These are phyloP conservation scores for Agapornis canus DNA, from an alignment of 2,797 vertebrate genomes.

Conservation along the genomic window DNA sequence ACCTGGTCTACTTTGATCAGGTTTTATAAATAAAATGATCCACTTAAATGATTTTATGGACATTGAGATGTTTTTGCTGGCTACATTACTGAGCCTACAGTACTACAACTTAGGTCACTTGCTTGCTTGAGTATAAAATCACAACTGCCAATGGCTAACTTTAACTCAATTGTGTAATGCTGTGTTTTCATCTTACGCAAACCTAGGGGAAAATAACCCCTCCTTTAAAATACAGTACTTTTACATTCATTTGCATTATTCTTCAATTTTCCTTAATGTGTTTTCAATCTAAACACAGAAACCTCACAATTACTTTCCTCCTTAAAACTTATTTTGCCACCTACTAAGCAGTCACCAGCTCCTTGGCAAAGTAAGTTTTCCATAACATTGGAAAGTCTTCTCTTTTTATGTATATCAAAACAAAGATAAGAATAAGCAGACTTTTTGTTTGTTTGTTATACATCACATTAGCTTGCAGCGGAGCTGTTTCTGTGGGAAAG, in stretches of 20 bases:
- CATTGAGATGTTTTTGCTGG: conserved; percentile 33
- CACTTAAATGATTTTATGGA: neutral
- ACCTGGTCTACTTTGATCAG: neutral
- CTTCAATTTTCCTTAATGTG: neutral
- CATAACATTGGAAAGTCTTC: conserved; percentile 2
- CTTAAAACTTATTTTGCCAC: neutral
- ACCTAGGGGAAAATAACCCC: neutral
- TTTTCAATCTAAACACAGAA: conserved; percentile 49
- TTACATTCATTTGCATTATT: neutral
- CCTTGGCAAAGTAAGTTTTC: conserved; percentile 27
- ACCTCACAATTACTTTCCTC: neutral
- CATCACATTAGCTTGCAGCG: conserved; percentile 31
- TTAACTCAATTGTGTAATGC: neutral
- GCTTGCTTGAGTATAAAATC: conserved; percentile 7
- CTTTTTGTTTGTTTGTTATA: conserved; percentile 57
- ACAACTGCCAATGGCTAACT: conserved; percentile 3
- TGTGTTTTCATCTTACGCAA: conserved; percentile 4
- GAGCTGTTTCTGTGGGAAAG: conserved; percentile 62
- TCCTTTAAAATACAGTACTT: neutral
- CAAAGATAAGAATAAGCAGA: conserved; percentile 39
- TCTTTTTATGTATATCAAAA: conserved; percentile 22
- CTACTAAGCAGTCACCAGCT: conserved; percentile 28
- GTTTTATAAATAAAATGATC: conserved; percentile 8
- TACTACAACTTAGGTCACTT: neutral
- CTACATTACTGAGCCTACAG: neutral